Percentiles rank a stretch among this genome's conserved stretches.
phyloP scores from a whole-genome alignment of 2,797 vertebrate species.

The Mycteria americana region DNA sequence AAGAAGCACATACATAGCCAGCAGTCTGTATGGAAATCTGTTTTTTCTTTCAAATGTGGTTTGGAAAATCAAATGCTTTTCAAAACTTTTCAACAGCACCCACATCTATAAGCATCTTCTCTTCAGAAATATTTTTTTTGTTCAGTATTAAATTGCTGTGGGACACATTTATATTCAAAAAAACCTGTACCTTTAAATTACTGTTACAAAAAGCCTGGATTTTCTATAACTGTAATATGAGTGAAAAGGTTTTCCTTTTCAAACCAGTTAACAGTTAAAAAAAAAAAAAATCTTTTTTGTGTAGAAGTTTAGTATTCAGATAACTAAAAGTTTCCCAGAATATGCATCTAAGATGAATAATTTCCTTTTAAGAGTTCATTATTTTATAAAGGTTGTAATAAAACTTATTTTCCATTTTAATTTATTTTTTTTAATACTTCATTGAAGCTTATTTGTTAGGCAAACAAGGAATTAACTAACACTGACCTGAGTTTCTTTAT shows the following conservation, averaged over 20 bases:
- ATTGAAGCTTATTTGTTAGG: constrained; percentile 64
- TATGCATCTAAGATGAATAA: constrained; percentile 61
- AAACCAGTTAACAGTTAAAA: constrained; percentile 76
- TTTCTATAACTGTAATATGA: not conserved
- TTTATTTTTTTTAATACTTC: constrained; percentile 51
- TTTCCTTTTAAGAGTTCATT: constrained; percentile 70
- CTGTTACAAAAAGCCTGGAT: not conserved
- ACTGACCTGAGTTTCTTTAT: not conserved
- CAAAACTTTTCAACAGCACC: constrained; percentile 38
- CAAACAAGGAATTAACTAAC: not conserved
- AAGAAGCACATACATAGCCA: constrained; percentile 21
- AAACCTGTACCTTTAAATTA: not conserved
- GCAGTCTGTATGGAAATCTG: constrained; percentile 40
- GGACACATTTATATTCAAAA: not conserved
- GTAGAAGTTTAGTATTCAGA: constrained; percentile 56
- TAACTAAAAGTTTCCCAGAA: constrained; percentile 58
- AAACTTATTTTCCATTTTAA: constrained; percentile 61
- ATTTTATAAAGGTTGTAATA: constrained; percentile 71
- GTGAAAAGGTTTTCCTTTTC: not conserved
- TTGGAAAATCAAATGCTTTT: constrained; percentile 46
- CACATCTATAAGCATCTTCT: constrained; percentile 37
- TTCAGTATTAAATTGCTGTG: not conserved
- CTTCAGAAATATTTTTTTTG: not conserved
- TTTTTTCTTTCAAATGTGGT: constrained; percentile 56
- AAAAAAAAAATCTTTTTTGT: constrained; percentile 70